A percentile compares a stretch with the other conserved stretches of the same genome.
Conservation (phyloP, 2,113 vertebrate genomes). For the Myotis brandtii region DNA sequence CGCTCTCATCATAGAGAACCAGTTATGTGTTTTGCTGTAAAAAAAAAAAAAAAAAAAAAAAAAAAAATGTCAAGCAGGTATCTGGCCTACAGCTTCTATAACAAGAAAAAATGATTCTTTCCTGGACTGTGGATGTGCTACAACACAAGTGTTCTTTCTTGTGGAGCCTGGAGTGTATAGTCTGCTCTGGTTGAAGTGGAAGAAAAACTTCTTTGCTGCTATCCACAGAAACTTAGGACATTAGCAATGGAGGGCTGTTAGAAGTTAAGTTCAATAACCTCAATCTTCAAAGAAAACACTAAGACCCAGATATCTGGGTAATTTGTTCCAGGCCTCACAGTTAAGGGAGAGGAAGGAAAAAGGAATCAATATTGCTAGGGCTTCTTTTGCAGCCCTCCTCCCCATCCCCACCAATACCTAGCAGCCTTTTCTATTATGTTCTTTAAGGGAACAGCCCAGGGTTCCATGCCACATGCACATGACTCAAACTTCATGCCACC, state of each 20-base stretch:
- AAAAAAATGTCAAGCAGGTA: neutral
- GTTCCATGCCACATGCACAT: constrained; percentile 72
- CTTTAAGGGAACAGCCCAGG: neutral
- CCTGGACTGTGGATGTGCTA: neutral
- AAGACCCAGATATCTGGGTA: neutral
- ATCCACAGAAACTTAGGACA: neutral
- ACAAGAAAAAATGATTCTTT: neutral
- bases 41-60: no score
- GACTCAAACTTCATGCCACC: constrained; percentile 69
- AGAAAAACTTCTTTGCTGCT: constrained; percentile 39
- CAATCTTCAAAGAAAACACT: constrained; percentile 38
- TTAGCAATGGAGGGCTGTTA: constrained; percentile 25
- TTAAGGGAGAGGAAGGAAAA: neutral
- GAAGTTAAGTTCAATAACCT: constrained; percentile 32
- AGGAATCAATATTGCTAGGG: neutral
- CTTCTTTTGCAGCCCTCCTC: neutral
- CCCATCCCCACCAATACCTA: neutral
- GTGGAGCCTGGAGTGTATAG: neutral
- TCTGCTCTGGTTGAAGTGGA: neutral
- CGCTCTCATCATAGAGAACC: constrained; percentile 22
- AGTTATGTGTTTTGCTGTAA: constrained; percentile 18
- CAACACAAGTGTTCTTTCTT: constrained; percentile 18
- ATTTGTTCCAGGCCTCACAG: constrained; percentile 30
- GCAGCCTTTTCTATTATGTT: neutral
- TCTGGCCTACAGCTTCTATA: constrained; percentile 40